phyloP scores from a whole-genome alignment of 2,888 invertebrate genomes.

The Pseudolycoriella hygida region DNA sequence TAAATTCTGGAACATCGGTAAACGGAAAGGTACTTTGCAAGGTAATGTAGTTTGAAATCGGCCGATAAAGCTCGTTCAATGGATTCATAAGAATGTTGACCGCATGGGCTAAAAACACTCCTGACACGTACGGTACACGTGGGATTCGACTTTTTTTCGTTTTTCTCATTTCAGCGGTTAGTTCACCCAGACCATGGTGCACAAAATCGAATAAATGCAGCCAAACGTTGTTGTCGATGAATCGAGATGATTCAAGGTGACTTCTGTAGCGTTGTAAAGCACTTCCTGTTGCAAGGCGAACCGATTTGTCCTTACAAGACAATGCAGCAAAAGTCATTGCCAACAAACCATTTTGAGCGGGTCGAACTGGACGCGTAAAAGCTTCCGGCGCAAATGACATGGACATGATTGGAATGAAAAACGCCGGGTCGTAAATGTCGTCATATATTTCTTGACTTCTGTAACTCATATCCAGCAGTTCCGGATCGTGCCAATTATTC shows the following conservation, averaged over 20 bases:
- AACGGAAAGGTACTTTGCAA: constrained; percentile 63
- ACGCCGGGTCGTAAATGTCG: constrained; percentile 63
- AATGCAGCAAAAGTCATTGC: constrained; percentile 52
- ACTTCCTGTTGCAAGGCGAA: constrained; percentile 56
- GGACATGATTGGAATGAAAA: constrained; percentile 59
- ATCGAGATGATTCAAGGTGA: constrained; percentile 50
- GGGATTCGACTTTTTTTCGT: constrained; percentile 24
- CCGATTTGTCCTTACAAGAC: constrained; percentile 43
- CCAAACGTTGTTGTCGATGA: constrained; percentile 27
- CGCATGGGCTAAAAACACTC: constrained; percentile 23
- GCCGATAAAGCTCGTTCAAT: constrained; percentile 53
- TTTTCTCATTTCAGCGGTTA: constrained; percentile 17
- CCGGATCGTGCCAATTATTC: background rate
- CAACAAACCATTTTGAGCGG: constrained; percentile 51
- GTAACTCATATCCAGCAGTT: background rate
- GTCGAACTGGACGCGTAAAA: constrained; percentile 49
- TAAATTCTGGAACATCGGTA: constrained; percentile 70
- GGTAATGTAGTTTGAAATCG: constrained; percentile 59
- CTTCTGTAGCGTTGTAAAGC: constrained; percentile 54
- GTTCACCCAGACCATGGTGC: constrained; percentile 21
- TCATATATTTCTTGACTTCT: constrained; percentile 18
- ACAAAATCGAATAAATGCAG: constrained; percentile 25
- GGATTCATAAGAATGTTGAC: constrained; percentile 56
- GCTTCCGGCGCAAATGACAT: constrained; percentile 58
- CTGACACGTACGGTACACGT: constrained; percentile 22